Evolutionary conservation across 1,140 invertebrate genomes (phyloP).

Genomic region (Drosophila santomea): DNA sequence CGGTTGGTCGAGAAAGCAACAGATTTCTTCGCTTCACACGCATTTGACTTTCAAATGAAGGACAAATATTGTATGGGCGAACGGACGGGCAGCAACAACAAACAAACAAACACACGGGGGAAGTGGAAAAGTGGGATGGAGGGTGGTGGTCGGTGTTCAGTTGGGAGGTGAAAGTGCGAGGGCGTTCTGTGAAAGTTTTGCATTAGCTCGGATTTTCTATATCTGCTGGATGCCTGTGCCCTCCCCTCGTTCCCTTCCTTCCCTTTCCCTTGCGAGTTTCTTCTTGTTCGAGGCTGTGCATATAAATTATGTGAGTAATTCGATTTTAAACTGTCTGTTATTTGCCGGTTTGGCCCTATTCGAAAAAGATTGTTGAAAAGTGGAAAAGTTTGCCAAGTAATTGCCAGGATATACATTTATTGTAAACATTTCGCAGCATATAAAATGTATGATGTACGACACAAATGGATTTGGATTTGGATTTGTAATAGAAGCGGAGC

Average conservation of each 20-base stretch:
- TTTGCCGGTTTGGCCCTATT: slow-evolving; percentile 46
- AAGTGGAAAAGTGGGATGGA: slow-evolving; percentile 44
- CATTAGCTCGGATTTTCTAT: slow-evolving; percentile 51
- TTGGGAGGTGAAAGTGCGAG: slow-evolving; percentile 37
- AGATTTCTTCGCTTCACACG: slow-evolving; percentile 80
- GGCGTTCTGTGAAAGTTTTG: slow-evolving; percentile 77
- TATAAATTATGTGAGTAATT: slow-evolving; percentile 82
- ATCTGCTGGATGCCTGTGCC: slow-evolving; percentile 18
- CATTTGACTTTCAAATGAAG: slow-evolving; percentile 84
- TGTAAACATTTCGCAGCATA: slow-evolving; percentile 18
- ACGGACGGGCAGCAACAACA: slow-evolving; percentile 59
- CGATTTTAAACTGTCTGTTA: slow-evolving; percentile 75
- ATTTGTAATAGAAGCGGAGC: slow-evolving; percentile 3
- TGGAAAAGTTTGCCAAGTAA: slow-evolving; percentile 49
- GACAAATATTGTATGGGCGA: slow-evolving; percentile 76
- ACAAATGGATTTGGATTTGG: neutral
- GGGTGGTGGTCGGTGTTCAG: neutral
- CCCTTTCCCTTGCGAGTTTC: slow-evolving; percentile 37
- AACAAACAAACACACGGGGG: slow-evolving; percentile 44
- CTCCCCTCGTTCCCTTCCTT: neutral
- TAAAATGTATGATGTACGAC: slow-evolving; percentile 6
- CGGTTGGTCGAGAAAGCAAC: slow-evolving; percentile 55
- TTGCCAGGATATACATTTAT: slow-evolving; percentile 25
- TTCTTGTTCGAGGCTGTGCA: slow-evolving; percentile 58
- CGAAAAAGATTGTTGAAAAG: slow-evolving; percentile 40